These are phyloP conservation scores for Patella pellucida DNA, from an alignment of 2,888 invertebrate genomes.

Conservation along the genomic window DNA sequence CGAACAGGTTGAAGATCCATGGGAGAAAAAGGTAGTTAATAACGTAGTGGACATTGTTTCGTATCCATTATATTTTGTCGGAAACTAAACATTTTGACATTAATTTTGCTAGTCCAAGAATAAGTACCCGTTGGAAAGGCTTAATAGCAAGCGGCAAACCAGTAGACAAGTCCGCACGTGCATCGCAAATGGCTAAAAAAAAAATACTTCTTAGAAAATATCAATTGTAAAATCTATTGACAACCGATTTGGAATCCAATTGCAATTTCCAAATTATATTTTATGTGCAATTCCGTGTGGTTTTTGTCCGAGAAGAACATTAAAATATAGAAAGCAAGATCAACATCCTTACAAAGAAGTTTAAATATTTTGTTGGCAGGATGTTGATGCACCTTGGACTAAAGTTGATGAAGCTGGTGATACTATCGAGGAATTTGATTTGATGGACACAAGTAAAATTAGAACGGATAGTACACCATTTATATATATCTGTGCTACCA, in stretches of 20 bases:
- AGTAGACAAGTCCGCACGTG: too few species aligned
- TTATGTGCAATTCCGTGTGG: neutral
- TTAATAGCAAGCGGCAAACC: too few species aligned
- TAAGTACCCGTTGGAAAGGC: too few species aligned
- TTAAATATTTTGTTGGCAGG: conserved; percentile 14
- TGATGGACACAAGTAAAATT: conserved; percentile 39
- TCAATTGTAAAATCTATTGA: too few species aligned
- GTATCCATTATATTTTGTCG: too few species aligned
- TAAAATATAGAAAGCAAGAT: too few species aligned
- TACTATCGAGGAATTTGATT: conserved; percentile 35
- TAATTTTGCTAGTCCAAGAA: too few species aligned
- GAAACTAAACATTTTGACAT: too few species aligned
- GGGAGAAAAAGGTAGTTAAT: conserved; percentile 32
- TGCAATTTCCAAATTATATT: conserved; percentile 14
- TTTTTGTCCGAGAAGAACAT: neutral
- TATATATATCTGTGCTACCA: conserved; percentile 70
- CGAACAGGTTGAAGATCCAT: conserved; percentile 73
- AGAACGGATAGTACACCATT: conserved; percentile 48
- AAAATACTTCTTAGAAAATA: too few species aligned
- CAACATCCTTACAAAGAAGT: too few species aligned
- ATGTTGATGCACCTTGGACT: conserved; percentile 35
- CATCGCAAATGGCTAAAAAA: too few species aligned
- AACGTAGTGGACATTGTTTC: too few species aligned
- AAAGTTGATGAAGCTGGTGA: conserved; percentile 40
- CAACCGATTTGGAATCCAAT: neutral